Percentiles rank a stretch among this genome's conserved stretches.
Conservation (phyloP, 2,797 vertebrate species). For the Mormyrus hasselquistii region DNA sequence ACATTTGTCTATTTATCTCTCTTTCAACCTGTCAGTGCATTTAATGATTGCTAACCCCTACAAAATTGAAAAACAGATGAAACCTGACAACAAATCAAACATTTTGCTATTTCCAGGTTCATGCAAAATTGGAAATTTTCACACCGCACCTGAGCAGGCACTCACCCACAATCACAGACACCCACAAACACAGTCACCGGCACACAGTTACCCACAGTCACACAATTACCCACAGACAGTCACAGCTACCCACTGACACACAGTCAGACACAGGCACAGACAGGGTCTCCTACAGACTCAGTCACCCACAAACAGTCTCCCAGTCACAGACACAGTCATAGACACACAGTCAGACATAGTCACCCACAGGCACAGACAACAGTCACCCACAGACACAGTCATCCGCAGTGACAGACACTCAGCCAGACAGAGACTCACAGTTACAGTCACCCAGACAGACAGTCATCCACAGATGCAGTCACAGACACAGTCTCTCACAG, state of each 20-base stretch:
- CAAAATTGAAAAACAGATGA: slow-evolving; percentile 3
- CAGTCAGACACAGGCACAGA: background rate
- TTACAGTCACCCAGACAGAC: background rate
- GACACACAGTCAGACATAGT: background rate
- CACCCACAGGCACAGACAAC: background rate
- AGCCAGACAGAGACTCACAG: background rate
- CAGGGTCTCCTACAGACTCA: background rate
- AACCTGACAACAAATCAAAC: background rate
- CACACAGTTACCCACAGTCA: background rate
- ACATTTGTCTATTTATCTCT: slow-evolving; percentile 2
- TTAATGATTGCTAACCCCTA: background rate
- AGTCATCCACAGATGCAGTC: background rate
- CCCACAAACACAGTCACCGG: background rate
- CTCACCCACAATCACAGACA: background rate
- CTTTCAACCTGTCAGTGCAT: background rate
- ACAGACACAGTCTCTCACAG: background rate
- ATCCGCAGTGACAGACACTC: background rate
- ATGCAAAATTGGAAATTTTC: background rate
- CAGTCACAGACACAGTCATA: background rate
- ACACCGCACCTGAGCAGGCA: background rate
- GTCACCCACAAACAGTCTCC: background rate
- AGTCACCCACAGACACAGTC: background rate
- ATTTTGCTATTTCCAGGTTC: background rate
- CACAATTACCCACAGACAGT: background rate
- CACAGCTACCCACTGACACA: background rate